Evolutionary conservation across 2,888 invertebrate species (phyloP).

Genomic region (Ceriagrion tenellum): DNA sequence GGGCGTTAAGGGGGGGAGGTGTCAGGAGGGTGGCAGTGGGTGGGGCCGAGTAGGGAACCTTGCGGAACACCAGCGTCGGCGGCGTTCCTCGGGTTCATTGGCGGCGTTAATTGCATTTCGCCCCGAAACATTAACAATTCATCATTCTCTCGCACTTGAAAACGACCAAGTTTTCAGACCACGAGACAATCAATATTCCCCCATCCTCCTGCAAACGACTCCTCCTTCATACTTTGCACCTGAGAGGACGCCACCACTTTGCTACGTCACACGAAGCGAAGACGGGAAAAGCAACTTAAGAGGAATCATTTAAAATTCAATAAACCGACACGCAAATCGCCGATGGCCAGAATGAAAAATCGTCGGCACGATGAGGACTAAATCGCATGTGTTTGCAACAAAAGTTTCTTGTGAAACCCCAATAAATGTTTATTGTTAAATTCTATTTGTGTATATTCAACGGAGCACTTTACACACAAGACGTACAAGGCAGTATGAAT

Average conservation of each 20-base stretch:
- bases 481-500: too few relatives aligned
- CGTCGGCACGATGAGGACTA: neutral
- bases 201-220: neutral
- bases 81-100: neutral
- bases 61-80: neutral
- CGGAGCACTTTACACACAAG: too few relatives aligned
- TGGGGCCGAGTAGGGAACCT: neutral
- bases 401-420: too few relatives aligned
- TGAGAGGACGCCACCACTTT: neutral
- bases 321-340: neutral
- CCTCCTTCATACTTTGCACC: neutral
- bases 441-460: too few relatives aligned
- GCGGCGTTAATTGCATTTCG: constrained; percentile 5
- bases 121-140: constrained; percentile 27
- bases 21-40: neutral
- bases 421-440: too few relatives aligned
- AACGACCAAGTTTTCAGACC: constrained; percentile 4
- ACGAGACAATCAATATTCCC: neutral
- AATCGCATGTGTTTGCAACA: neutral
- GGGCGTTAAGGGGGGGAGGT: neutral
- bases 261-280: neutral
- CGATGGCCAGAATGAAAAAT: neutral
- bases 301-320: constrained; percentile 3
- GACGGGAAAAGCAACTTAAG: neutral
- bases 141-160: neutral